Evolutionary conservation across 1,140 invertebrate genomes (phyloP), one percentile per base, ranked within the genome.

Genomic region (Lethrus apterus): DNA sequence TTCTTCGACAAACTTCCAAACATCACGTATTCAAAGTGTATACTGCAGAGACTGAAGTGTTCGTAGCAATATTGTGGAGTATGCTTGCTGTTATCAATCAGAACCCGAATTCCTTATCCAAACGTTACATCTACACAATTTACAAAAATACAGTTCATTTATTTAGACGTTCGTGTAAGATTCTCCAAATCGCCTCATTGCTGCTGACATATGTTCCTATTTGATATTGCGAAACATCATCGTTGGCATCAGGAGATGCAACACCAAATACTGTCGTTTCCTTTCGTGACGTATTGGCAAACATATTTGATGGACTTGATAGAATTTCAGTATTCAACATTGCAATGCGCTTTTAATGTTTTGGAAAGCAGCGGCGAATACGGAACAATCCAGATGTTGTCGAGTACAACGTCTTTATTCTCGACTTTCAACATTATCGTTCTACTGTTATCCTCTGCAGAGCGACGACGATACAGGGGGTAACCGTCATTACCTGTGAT

Each of bases 111-210:
- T n/a, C n/a, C n/a, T n/a, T n/a, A n/a, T n/a, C n/a, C n/a, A n/a
- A n/a, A n/a, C n/a, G n/a, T n/a, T n/a, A n/a, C n/a, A n/a, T n/a
- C n/a, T n/a, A n/a, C n/a, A n/a, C n/a, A n/a, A n/a, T n/a, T n/a
- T n/a, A n/a, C n/a, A n/a, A n/a, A n/a, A n/a, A n/a, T n/a, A n/a
- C n/a, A n/a, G n/a, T n/a, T n/a, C n/a, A n/a, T n/a, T n/a, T n/a
- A n/a, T n/a, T n/a, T n/a, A n/a, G n/a, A n/a, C n/a, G n/a, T n/a
- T n/a, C n/a, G n/a, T n/a, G n/a, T n/a, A 67, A 65, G 15, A 72
- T 62, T 18, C 68, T 51, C 68, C 69, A 72, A 44, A 67, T 43
- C 29, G 69, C 65, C 64, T 74, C 67, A 41, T 59, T 59, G 44
- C 62, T 62, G 41, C 62, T 45, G 46, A 70, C 61, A 56, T 70